Base-by-base conservation (phyloP, 92 coral and sea anemone species). In the Phenganax stokvisi region DNA sequence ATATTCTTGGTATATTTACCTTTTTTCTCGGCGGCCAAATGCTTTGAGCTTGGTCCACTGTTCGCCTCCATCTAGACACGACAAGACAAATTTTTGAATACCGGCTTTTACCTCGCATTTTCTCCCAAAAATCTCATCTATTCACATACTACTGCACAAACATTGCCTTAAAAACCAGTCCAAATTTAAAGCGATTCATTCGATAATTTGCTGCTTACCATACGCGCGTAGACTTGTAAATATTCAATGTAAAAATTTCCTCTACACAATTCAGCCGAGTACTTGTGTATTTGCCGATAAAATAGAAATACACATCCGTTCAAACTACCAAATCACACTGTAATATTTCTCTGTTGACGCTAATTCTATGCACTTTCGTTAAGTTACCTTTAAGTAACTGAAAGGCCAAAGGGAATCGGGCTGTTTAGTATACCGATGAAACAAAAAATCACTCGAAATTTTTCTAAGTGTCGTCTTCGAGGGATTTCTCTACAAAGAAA, bases 391-490 rank as follows among this genome's bases (percentile, higher is more conserved):
- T 27, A 13, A 63, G 52, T 10, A 15, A 51, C 60, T 79, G 61
- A 3, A 54, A 54, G 73, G 2, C 17, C 17, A 47, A 63, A 51
- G 74, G 52, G 20, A 47, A 79, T 8, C 61, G 1, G 25, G 58
- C 83, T 79, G 37, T 63, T 79, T 61, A 63, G 81, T 62, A 97
- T 90, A 88, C 92, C 88, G 90, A 62, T 76, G 86, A 79, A 71
- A 75, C 57, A 79, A 75, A 87, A 88, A 90, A 75, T 75, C 87
- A 80, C 83, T 86, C 83, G 72, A 89, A 94, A 63, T 83, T 88
- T 93, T 96, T 96, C 99, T 96, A 96, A 96, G 99, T 96, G 97
- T 82, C 97, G 92, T 74, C 86, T 85, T 64, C 31, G 17, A 56
- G 53, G 31, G 81, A 28, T 77, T 71, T 87, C 85, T 83, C 80